These are phyloP conservation scores for Hippocampus barbouri DNA, from an alignment of 2,113 vertebrate species.

Conservation along the genomic window DNA sequence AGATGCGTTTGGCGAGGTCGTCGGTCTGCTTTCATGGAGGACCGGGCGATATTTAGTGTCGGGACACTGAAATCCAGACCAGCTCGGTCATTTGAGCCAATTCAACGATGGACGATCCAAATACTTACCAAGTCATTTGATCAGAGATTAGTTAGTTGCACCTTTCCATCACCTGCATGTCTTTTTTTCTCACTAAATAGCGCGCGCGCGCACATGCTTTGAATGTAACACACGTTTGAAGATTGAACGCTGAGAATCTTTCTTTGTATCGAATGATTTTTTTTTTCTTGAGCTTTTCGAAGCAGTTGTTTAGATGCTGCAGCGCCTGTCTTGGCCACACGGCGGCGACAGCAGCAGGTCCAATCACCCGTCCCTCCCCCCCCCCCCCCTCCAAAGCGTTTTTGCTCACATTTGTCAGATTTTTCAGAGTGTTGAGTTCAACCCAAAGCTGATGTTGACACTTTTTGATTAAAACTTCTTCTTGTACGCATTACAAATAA, in stretches of 20 bases:
- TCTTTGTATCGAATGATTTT: background rate
- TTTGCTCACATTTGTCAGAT: constrained; percentile 15
- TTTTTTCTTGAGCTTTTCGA: constrained; percentile 56
- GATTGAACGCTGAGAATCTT: background rate
- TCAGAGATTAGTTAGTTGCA: background rate
- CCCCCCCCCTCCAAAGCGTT: constrained; percentile 39
- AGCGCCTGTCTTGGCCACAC: constrained; percentile 29
- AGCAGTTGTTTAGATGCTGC: constrained; percentile 46
- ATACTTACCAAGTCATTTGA: background rate
- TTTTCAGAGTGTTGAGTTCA: constrained; percentile 33
- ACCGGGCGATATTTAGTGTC: too few relatives aligned
- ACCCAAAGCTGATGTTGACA: constrained; percentile 55
- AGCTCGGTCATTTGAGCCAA: too few relatives aligned
- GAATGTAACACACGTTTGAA: constrained; percentile 29
- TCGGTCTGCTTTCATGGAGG: too few relatives aligned
- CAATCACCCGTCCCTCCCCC: background rate
- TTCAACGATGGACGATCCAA: too few relatives aligned
- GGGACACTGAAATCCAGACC: too few relatives aligned
- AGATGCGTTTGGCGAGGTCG: too few relatives aligned
- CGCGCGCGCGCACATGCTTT: constrained; percentile 19
- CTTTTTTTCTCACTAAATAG: constrained; percentile 37
- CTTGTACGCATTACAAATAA: constrained; percentile 65
- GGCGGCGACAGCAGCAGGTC: constrained; percentile 54
- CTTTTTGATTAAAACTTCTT: constrained; percentile 32
- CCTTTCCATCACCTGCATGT: constrained; percentile 47